Evolutionary conservation across 1,140 invertebrate genomes (phyloP), one percentile per base, ranked within the genome.

Genomic region (Coenobita brevimanus): DNA sequence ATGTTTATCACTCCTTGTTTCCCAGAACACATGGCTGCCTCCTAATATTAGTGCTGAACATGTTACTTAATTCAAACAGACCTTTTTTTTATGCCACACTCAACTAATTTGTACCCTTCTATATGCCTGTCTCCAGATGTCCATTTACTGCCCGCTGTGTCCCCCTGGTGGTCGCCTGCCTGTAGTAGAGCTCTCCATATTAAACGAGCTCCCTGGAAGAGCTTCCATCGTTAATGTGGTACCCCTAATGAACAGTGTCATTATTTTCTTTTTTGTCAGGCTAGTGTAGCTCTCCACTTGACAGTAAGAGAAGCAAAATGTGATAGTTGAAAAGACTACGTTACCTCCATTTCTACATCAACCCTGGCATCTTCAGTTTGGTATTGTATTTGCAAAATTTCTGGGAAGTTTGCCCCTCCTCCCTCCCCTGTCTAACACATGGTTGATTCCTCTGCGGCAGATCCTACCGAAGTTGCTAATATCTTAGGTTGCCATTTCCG

Each of bases 161-260:
- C n/a, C 62, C 62, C 62, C n/a, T 64, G 62, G 62, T 64, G 62
- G 62, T 24, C 62, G 33, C 3, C 62, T 64, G 21, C n/a, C n/a
- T 64, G 62, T 30, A 6, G 33, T 24, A 3, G 62, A 24, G 62
- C 62, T 30, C 62, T 64, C 33, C 62, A 30, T 21, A n/a, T 64
- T 30, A 64, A 64, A 64, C 62, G 62, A n/a, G 62, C 62, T 24
- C n/a, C 62, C 21, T 64, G 62, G 62, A 64, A 64, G 62, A n/a
- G 21, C 21, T 64, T 64, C 62, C 62, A 30, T 30, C 62, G 62
- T 30, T 21, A 30, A 24, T 30, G 21, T 3, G n/a, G n/a, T 30
- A 64, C 62, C n/a, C 62, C 62, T 21, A n/a, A n/a, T n/a, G n/a
- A n/a, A n/a, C n/a, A n/a, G n/a, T n/a, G n/a, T n/a, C n/a, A n/a